phyloP scores from a whole-genome alignment of 23 tunicate genomes.

The Trididemnum nubilum region DNA sequence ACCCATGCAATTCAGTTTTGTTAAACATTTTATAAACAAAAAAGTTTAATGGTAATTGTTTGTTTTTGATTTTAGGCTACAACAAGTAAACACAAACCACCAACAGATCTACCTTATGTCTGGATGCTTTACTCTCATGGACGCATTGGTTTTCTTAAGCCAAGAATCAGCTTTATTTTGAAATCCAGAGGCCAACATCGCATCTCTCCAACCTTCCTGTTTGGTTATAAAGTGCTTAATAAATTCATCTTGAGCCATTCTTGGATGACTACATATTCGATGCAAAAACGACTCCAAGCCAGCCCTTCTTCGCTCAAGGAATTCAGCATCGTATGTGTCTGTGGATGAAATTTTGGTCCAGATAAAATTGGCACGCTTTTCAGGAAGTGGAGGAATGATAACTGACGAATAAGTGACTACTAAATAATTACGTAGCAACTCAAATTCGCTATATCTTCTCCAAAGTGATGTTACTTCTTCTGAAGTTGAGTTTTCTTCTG shows the following conservation, averaged over 20 bases:
- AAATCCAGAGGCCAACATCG: constrained; percentile 68
- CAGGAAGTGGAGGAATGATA: constrained; percentile 88
- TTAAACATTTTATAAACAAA: no score
- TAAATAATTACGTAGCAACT: constrained; percentile 75
- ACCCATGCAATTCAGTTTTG: no score
- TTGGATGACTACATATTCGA: constrained; percentile 58
- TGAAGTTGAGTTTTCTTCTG: neutral
- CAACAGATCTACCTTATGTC: constrained; percentile 57
- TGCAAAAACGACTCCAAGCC: constrained; percentile 86
- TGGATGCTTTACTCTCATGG: constrained; percentile 74
- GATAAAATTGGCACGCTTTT: constrained; percentile 75
- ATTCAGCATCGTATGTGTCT: constrained; percentile 80
- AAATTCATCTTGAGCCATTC: constrained; percentile 49
- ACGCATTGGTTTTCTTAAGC: constrained; percentile 81
- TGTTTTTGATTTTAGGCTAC: no score
- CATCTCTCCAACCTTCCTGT: constrained; percentile 80
- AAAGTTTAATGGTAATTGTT: no score
- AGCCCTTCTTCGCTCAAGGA: constrained; percentile 70
- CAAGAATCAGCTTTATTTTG: constrained; percentile 88
- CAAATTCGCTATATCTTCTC: constrained; percentile 92
- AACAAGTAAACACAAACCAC: no score
- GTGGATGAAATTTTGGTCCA: constrained; percentile 79
- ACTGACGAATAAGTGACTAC: constrained; percentile 72
- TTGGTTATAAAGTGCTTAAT: constrained; percentile 50
- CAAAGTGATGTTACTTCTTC: constrained; percentile 74